Evolutionary conservation across 2,888 invertebrate species (phyloP).

Genomic region (Dusona sp.): DNA sequence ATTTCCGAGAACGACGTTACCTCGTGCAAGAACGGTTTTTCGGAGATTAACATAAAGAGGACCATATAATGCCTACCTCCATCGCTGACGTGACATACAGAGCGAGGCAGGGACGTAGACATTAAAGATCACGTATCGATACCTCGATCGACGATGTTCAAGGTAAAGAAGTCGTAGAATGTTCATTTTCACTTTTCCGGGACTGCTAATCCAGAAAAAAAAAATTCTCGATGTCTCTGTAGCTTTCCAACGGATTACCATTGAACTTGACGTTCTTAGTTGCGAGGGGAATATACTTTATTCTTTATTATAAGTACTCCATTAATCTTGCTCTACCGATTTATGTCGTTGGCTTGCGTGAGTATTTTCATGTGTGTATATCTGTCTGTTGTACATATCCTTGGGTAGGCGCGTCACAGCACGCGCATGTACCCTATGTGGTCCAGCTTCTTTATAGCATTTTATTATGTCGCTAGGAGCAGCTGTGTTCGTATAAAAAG

Average conservation of each 20-base stretch:
- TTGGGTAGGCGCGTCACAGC: constrained; percentile 78
- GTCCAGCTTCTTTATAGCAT: constrained; percentile 80
- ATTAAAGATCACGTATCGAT: constrained; percentile 11
- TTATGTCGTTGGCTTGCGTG: constrained; percentile 59
- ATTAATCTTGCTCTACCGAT: constrained; percentile 80
- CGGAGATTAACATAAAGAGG: constrained; percentile 33
- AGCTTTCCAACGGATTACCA: constrained; percentile 69
- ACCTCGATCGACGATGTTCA: constrained; percentile 20
- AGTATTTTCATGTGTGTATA: constrained; percentile 35
- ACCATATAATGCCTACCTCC: background rate
- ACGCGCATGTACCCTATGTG: constrained; percentile 78
- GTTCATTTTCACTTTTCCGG: constrained; percentile 69
- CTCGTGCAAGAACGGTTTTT: background rate
- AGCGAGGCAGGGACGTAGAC: background rate
- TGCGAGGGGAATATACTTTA: constrained; percentile 34
- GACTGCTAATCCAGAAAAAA: constrained; percentile 62
- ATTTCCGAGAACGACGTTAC: constrained; percentile 5
- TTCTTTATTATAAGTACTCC: constrained; percentile 69
- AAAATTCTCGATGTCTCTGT: constrained; percentile 63
- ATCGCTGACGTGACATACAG: constrained; percentile 12
- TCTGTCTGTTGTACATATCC: constrained; percentile 66
- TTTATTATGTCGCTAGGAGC: constrained; percentile 77
- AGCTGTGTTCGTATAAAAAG: constrained; percentile 78
- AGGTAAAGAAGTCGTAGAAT: constrained; percentile 49
- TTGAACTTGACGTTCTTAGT: constrained; percentile 68